phyloP scores from a whole-genome alignment of 1,140 invertebrate species.

The Zaprionus ornatus region DNA sequence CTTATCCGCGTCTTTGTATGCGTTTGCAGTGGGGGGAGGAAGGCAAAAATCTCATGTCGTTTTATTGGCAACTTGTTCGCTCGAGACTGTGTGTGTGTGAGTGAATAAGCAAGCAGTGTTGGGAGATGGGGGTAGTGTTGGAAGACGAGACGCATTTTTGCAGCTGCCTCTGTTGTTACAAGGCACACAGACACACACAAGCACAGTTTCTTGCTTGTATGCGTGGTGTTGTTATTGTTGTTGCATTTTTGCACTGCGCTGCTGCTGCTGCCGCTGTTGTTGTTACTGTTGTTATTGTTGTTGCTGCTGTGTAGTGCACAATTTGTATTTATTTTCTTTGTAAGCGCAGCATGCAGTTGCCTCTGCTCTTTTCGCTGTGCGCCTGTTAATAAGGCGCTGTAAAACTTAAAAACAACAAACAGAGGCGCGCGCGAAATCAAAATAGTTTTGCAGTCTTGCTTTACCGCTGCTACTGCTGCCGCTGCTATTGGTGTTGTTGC shows the following conservation, averaged over 20 bases:
- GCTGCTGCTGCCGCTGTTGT: constrained; percentile 22
- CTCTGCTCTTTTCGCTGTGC: constrained; percentile 60
- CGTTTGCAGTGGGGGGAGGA: not conserved
- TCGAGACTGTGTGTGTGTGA: constrained; percentile 39
- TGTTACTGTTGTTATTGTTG: constrained; percentile 28
- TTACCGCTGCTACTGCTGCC: constrained; percentile 5
- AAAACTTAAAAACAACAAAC: constrained; percentile 82
- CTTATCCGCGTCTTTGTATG: constrained; percentile 4
- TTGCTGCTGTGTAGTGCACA: constrained; percentile 52
- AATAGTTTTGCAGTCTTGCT: constrained; percentile 58
- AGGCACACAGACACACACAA: constrained; percentile 30
- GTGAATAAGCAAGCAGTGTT: constrained; percentile 20
- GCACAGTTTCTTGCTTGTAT: constrained; percentile 53
- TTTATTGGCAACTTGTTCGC: constrained; percentile 55
- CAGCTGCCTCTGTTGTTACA: constrained; percentile 60
- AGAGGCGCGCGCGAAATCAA: constrained; percentile 54
- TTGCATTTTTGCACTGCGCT: constrained; percentile 30
- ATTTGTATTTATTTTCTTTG: constrained; percentile 60
- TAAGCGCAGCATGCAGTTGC: constrained; percentile 66
- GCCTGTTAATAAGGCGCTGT: constrained; percentile 80
- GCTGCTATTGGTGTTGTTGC: constrained; percentile 18
- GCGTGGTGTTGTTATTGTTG: constrained; percentile 54
- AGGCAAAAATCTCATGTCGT: constrained; percentile 34
- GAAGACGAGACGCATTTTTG: not conserved
- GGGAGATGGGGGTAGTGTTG: not conserved